A percentile compares a stretch with the other conserved stretches of the same genome.
Evolutionary conservation across 2,113 vertebrate genomes (phyloP).

Genomic region (Dromas ardeola): DNA sequence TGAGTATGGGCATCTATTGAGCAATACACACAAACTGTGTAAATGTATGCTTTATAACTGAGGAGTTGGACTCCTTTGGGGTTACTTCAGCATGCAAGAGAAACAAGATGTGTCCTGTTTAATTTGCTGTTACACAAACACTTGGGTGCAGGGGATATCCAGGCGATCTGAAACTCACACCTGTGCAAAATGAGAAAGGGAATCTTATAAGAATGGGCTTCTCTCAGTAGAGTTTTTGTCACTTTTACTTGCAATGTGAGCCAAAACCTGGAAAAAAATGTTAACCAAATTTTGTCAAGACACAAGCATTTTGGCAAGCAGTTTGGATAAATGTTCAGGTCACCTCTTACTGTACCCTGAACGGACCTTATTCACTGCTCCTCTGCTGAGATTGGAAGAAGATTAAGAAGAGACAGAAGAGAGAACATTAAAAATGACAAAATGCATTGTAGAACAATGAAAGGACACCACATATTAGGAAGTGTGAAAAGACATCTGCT

Average conservation of each 20-base stretch:
- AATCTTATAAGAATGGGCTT: background rate
- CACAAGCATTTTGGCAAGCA: conserved; percentile 17
- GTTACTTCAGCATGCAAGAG: background rate
- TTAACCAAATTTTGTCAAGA: conserved; percentile 8
- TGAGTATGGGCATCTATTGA: background rate
- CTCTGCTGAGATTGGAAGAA: background rate
- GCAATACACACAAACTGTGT: background rate
- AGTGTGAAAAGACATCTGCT: background rate
- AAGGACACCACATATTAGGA: background rate
- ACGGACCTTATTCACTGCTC: background rate
- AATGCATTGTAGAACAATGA: background rate
- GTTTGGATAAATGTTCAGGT: background rate
- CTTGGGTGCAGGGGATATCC: background rate
- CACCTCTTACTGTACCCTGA: background rate
- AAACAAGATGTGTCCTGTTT: background rate
- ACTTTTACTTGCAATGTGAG: background rate
- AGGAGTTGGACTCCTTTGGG: background rate
- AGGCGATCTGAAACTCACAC: background rate
- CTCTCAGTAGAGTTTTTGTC: background rate
- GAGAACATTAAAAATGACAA: background rate
- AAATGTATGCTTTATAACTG: background rate
- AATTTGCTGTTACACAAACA: background rate
- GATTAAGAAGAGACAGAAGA: background rate
- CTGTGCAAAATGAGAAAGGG: background rate
- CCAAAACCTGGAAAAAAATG: conserved; percentile 8